Evolutionary conservation across 2,797 vertebrate genomes (phyloP).

Genomic region (Rachycentron canadum): DNA sequence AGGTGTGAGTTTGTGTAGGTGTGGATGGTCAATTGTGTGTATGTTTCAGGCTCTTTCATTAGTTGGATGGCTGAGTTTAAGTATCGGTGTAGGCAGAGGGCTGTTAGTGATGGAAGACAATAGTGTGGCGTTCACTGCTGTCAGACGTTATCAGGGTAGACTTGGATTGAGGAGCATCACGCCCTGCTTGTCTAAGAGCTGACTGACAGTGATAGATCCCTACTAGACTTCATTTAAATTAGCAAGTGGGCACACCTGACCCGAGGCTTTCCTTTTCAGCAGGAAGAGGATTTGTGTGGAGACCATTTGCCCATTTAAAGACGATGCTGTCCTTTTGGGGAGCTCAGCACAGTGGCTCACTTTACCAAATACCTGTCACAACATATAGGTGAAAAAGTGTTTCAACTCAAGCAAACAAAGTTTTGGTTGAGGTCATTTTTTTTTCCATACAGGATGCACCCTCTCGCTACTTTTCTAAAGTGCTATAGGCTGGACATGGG

Average conservation of each 20-base stretch:
- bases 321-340: background rate
- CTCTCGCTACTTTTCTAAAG: background rate
- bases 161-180: slow-evolving; percentile 22
- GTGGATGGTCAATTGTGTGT: slow-evolving; percentile 2
- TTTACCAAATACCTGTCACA: background rate
- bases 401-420: background rate
- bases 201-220: slow-evolving; percentile 3
- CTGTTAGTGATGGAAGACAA: slow-evolving; percentile 30
- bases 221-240: background rate
- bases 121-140: slow-evolving; percentile 29
- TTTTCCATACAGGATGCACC: background rate
- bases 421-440: too few relatives aligned
- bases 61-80: slow-evolving; percentile 28
- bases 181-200: background rate
- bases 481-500: background rate
- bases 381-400: background rate
- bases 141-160: slow-evolving; percentile 40
- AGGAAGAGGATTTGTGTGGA: background rate
- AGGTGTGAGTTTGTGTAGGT: slow-evolving; percentile 12
- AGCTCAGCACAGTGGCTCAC: background rate
- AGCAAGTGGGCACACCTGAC: background rate
- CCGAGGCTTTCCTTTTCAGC: background rate
- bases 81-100: background rate
- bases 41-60: slow-evolving; percentile 30
- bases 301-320: background rate